Percentiles rank a stretch among this genome's conserved stretches.
phyloP scores from a whole-genome alignment of 2,113 vertebrate species.

The Sceloporus undulatus region DNA sequence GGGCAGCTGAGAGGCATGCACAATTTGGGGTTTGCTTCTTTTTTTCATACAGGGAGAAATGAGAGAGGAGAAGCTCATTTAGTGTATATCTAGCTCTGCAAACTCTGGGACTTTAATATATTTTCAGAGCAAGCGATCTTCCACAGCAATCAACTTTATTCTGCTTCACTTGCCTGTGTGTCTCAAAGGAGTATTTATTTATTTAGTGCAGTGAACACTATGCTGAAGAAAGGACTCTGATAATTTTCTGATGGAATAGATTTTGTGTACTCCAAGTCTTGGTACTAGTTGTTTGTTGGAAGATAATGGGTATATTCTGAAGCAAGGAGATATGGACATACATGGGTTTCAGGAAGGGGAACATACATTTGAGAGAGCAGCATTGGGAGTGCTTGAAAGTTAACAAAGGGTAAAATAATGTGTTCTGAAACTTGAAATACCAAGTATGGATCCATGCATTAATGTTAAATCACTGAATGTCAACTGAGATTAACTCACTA shows the following conservation, averaged over 20 bases:
- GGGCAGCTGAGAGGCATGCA: not conserved
- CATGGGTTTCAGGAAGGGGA: not conserved
- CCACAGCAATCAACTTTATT: not conserved
- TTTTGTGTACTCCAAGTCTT: conserved; percentile 1
- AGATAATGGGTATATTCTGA: not conserved
- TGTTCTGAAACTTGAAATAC: not conserved
- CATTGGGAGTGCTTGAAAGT: not conserved
- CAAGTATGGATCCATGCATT: not conserved
- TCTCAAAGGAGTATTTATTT: conserved; percentile 18
- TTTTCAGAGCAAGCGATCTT: conserved; percentile 6
- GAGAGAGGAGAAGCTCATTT: not conserved
- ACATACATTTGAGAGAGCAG: not conserved
- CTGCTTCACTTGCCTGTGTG: not conserved
- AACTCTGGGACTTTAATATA: not conserved
- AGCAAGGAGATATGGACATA: not conserved
- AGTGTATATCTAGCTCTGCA: conserved; percentile 2
- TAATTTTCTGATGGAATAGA: not conserved
- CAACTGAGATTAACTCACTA: not conserved
- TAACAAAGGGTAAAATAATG: not conserved
- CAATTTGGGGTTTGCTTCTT: not conserved
- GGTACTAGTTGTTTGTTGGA: not conserved
- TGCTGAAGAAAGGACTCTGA: not conserved
- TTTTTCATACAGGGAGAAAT: not conserved
- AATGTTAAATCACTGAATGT: not conserved
- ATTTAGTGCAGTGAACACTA: not conserved